phyloP scores from a whole-genome alignment of 2,113 vertebrate species.

The Litocranius walleri region DNA sequence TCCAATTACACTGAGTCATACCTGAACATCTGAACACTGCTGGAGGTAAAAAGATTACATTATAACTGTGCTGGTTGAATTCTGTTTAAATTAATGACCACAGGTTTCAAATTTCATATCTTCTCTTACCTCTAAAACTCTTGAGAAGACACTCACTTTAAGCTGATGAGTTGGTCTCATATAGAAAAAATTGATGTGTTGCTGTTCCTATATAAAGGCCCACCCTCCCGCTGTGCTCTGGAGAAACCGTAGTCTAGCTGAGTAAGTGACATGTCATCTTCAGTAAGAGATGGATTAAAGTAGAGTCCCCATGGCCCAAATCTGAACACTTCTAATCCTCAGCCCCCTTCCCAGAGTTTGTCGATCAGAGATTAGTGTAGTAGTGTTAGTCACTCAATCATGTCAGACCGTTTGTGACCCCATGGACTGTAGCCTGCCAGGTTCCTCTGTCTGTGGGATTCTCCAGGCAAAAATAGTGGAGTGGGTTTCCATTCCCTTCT shows the following conservation, averaged over 20 bases:
- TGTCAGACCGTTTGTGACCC: not conserved
- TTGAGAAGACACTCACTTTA: not conserved
- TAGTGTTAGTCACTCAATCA: not conserved
- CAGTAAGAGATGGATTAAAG: not conserved
- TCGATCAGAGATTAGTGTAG: not conserved
- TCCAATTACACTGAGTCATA: not conserved
- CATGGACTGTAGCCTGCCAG: not conserved
- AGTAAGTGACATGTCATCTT: not conserved
- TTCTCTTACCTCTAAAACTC: not conserved
- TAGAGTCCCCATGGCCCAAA: not conserved
- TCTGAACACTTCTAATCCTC: not conserved
- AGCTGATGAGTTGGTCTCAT: not conserved
- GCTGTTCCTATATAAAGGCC: not conserved
- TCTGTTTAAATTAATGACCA: not conserved
- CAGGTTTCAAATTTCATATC: not conserved
- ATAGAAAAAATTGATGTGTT: not conserved
- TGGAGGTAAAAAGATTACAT: not conserved
- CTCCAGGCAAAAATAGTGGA: not conserved
- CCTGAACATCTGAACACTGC: not conserved
- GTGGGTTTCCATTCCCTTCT: not conserved
- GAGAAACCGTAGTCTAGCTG: not conserved
- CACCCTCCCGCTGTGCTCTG: not conserved
- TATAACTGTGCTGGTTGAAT: too few relatives aligned
- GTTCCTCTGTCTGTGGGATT: not conserved
- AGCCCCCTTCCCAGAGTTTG: not conserved